phyloP scores from a whole-genome alignment of 1,140 invertebrate genomes.

The Eriocheir sinensis region DNA sequence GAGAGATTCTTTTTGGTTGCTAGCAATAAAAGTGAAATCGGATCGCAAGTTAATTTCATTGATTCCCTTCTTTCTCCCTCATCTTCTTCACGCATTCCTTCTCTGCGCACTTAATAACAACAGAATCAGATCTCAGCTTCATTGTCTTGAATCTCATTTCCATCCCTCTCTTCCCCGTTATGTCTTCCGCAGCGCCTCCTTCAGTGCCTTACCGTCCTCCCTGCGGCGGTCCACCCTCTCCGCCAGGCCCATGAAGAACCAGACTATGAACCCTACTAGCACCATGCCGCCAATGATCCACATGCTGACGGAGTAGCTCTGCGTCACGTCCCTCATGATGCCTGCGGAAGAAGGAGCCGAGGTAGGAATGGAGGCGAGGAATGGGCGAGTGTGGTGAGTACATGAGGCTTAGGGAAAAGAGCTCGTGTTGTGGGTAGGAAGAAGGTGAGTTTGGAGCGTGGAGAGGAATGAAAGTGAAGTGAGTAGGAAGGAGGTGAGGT shows the following conservation, averaged over 20 bases:
- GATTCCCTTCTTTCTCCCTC: no score
- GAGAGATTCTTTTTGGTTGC: no score
- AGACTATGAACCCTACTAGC: background rate
- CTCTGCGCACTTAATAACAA: no score
- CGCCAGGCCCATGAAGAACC: slow-evolving; percentile 55
- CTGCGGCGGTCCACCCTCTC: background rate
- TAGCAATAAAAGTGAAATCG: no score
- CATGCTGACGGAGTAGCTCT: slow-evolving; percentile 54
- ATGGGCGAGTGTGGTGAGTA: no score
- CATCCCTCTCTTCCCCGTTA: background rate
- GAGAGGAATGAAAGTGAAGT: no score
- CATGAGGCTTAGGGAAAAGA: background rate
- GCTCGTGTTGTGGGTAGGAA: background rate
- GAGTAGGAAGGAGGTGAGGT: no score
- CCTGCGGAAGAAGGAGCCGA: slow-evolving; percentile 9
- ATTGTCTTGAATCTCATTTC: background rate
- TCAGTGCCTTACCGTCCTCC: background rate
- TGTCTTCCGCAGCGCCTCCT: background rate
- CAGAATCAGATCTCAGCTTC: background rate
- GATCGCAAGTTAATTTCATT: no score
- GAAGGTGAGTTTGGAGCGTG: no score
- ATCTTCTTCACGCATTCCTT: no score
- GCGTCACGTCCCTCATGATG: slow-evolving; percentile 48
- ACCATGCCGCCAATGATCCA: background rate
- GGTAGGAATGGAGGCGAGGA: background rate